phyloP scores from a whole-genome alignment of 2,113 vertebrate species.

The Fregetta grallaria region DNA sequence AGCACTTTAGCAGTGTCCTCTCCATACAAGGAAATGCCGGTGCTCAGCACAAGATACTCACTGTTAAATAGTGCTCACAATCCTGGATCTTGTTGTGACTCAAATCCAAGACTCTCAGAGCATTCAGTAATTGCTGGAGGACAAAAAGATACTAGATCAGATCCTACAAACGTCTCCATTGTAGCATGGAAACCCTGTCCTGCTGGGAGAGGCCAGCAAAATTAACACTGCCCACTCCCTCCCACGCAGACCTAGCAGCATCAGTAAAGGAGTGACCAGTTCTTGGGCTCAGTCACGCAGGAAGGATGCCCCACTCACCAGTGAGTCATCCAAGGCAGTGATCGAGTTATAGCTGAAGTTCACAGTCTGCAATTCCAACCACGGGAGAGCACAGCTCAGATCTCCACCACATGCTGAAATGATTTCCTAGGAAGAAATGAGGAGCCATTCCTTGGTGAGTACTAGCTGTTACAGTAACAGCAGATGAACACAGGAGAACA shows the following conservation, averaged over 20 bases:
- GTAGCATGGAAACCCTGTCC: background rate
- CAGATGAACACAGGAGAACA: background rate
- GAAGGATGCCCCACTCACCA: conserved; percentile 79
- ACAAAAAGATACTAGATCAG: background rate
- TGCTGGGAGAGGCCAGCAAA: background rate
- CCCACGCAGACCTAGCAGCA: background rate
- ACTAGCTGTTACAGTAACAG: background rate
- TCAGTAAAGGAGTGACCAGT: background rate
- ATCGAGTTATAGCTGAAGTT: conserved; percentile 94
- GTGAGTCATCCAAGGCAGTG: conserved; percentile 85
- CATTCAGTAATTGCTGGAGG: conserved; percentile 85
- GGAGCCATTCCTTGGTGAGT: background rate
- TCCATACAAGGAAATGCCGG: background rate
- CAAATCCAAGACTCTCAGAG: conserved; percentile 86
- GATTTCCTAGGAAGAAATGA: conserved; percentile 80
- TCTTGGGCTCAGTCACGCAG: background rate
- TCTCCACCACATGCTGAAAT: conserved; percentile 93
- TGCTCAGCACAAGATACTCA: conserved; percentile 20
- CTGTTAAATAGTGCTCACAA: conserved; percentile 83
- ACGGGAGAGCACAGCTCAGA: conserved; percentile 91
- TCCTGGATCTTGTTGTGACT: conserved; percentile 94
- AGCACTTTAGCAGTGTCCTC: background rate
- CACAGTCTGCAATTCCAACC: conserved; percentile 91
- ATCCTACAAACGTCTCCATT: background rate
- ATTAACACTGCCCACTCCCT: background rate